A percentile compares a stretch with the other conserved stretches of the same genome.
phyloP scores from a whole-genome alignment of 64 coral and sea anemone species.

The Montipora efflorescens region DNA sequence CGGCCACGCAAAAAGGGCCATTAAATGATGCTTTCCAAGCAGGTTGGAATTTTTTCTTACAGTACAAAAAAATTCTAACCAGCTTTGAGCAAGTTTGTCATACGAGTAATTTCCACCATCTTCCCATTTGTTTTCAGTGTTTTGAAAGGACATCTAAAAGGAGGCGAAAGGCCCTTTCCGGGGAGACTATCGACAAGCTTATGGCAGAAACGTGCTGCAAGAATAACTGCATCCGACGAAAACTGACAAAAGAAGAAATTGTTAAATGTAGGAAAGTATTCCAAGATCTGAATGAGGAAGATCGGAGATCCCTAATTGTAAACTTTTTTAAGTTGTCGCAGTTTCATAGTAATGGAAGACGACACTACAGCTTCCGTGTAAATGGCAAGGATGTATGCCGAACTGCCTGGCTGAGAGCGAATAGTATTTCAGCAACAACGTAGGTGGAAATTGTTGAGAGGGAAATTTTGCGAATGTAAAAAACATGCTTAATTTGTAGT shows the following conservation, averaged over 20 bases:
- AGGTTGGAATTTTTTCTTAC: too few species aligned
- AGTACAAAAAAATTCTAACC: too few species aligned
- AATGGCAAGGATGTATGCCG: conserved; percentile 10
- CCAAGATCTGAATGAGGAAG: neutral
- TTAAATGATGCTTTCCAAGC: too few species aligned
- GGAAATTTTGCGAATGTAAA: too few species aligned
- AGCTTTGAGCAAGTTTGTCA: neutral
- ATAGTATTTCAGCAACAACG: conserved; percentile 24
- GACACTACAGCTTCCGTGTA: neutral
- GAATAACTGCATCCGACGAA: neutral
- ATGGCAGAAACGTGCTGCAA: conserved; percentile 10
- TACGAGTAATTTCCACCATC: neutral
- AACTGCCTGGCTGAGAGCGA: neutral
- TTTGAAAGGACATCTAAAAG: neutral
- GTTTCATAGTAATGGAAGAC: neutral
- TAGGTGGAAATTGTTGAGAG: neutral
- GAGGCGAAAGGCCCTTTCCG: neutral
- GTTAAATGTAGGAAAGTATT: neutral
- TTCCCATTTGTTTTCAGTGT: neutral
- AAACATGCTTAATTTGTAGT: too few species aligned
- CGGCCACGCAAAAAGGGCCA: too few species aligned
- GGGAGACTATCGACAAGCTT: neutral
- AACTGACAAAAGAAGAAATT: conserved; percentile 16
- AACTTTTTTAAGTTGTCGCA: neutral
- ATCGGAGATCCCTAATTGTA: neutral